Base-by-base conservation (phyloP, 2,888 invertebrate species). In the Phalera bucephala region DNA sequence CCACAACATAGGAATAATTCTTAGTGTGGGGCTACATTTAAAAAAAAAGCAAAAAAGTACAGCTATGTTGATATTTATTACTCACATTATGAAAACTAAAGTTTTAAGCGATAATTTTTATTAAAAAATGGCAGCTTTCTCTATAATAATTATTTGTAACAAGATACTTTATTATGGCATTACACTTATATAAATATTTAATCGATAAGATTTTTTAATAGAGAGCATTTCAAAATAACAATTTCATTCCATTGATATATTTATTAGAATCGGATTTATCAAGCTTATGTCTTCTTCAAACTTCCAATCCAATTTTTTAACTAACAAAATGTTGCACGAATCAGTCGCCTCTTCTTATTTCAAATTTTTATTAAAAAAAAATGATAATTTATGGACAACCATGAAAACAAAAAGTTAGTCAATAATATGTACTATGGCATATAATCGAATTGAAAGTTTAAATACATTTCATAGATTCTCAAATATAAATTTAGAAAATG, bases 391-490 rank as follows among this genome's bases (percentile, higher is more conserved):
- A 29, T 38, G 33, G 29, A 22, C 10, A 25, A 2, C 4, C 3
- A 22, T 22, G 8, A 22, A 22, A 17, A 3, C 5, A 17, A 17
- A 17, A 17, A 17, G 3, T 17, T 17, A 17, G 5, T 17, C 3
- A 17, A 17, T 17, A 17, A 17, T 3, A 17, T 17, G 17, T 5
- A 17, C 3, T 17, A 17, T 17, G 5, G 5, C 17, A 3, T 5
- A 3, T 17, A 17, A 17, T 57, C 34, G 28, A 59, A 57, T 56
- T 49, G 52, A 49, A 59, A 59, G 60, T 59, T 52, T 36, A 52
- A 57, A 52, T 34, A 17, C 4, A 8, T 9, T 12, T n/a, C n/a
- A n/a, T n/a, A n/a, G n/a, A n/a, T n/a, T n/a, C n/a, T n/a, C n/a
- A n/a, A 10, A 25, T 21, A 2, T 21, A 7, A 21, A 21, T 21